These are phyloP conservation scores for Coturnix japonica DNA, from an alignment of 2,113 vertebrate genomes.

Conservation along the genomic window DNA sequence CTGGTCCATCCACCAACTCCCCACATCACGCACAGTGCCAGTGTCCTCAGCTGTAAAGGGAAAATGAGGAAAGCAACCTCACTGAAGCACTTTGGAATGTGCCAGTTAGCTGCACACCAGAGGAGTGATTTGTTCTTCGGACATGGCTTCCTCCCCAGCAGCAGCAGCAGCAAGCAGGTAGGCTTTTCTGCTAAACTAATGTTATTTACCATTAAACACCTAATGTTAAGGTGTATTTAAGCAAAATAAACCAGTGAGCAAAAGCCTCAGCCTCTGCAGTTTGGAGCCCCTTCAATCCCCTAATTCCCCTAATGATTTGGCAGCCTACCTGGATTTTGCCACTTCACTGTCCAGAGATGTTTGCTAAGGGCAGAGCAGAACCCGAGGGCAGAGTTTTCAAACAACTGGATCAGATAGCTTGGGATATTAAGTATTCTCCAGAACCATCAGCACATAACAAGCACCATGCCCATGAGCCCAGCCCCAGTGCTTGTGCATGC, in stretches of 20 bases:
- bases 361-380: background rate
- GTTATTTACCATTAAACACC: too few relatives aligned
- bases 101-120: background rate
- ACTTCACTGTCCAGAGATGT: background rate
- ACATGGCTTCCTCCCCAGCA: background rate
- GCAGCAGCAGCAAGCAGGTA: background rate
- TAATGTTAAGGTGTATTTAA: background rate
- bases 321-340: background rate
- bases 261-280: background rate
- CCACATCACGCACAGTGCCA: background rate
- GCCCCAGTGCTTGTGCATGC: too few relatives aligned
- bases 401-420: background rate
- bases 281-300: background rate
- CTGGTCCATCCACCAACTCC: background rate
- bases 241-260: background rate
- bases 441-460: background rate
- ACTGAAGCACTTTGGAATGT: background rate
- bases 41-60: background rate
- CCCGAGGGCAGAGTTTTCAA: background rate
- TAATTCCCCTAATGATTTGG: background rate
- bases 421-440: background rate
- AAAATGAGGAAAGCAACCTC: background rate
- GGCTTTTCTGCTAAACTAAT: rapidly evolving
- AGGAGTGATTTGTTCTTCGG: background rate
- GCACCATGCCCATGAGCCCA: background rate